Evolutionary conservation across 2,113 vertebrate species (phyloP), one percentile per base, ranked within the genome.

Genomic region (Raphicerus campestris): DNA sequence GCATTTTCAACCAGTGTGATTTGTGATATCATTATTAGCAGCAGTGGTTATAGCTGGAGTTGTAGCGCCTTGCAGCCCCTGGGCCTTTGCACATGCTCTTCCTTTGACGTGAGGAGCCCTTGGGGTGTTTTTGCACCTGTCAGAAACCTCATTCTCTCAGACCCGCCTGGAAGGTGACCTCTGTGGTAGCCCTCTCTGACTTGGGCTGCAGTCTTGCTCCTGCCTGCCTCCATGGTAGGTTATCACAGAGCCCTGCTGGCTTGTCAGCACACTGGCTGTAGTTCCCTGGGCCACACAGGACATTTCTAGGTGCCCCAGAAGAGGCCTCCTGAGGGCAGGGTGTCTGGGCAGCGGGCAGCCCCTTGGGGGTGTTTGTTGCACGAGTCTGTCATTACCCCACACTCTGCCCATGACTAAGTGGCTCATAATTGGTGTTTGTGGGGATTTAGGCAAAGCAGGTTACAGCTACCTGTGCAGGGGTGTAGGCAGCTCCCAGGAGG

Each of bases 351-450:
- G 26, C 10, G 20, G 42, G 77, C 22, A 35, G 24, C 32, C 70
- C 39, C 6, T 35, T 42, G 30, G 66, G 8, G 39, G 26, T 80
- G 9, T 61, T 16, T 53, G 47, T 61, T 51, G 42, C 61, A 17
- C 4, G 17, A 53, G n/a, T 78, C 51, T 84, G 35, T 58, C 84
- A 82, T 30, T 49, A 22, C 20, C 24, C 39, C 32, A 26, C 0
- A 1, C 11, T 70, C 70, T 94, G 32, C 78, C 42, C 51, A 75
- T 22, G 15, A 73, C 63, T 75, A 66, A 84, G 80, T 77, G 47
- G 93, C 42, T 80, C 80, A 20, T 93, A 83, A 86, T 30, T 77
- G 53, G 30, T 70, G n/a, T 87, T 94, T 93, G 42, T 73, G 89
- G 28, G 55, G 78, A 86, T 96, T 92, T 92, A 19, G n/a, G 22